Percentiles rank a stretch among this genome's conserved stretches.
These are phyloP conservation scores for Zosterops japonicus DNA, from an alignment of 2,113 vertebrate species.

Conservation along the genomic window DNA sequence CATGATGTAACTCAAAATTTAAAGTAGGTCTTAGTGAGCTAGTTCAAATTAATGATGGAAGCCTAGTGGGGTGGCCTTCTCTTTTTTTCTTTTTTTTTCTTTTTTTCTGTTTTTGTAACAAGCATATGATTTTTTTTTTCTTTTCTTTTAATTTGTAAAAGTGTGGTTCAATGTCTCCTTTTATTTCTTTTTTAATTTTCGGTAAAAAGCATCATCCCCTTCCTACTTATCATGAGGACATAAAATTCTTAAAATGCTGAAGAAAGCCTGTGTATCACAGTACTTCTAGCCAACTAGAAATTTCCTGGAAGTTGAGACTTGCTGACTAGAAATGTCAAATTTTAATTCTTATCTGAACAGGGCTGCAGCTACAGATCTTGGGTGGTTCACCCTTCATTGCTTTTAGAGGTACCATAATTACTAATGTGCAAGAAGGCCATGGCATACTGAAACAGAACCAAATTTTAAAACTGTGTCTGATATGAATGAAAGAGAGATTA, in stretches of 20 bases:
- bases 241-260: background rate
- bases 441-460: background rate
- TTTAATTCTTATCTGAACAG: background rate
- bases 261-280: background rate
- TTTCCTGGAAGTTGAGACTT: background rate
- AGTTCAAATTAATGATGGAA: background rate
- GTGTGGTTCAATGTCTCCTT: background rate
- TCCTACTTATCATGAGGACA: background rate
- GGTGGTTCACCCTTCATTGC: background rate
- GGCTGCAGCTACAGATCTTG: background rate
- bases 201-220: background rate
- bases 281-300: background rate
- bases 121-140: background rate
- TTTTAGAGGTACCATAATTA: background rate
- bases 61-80: rapidly evolving
- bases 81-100: background rate
- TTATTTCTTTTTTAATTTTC: background rate
- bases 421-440: background rate
- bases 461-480: background rate
- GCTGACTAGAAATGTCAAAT: background rate
- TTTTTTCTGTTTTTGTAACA: background rate
- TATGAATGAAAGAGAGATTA: background rate
- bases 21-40: background rate
- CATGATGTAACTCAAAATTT: background rate
- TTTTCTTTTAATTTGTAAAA: background rate